Evolutionary conservation across 2,113 vertebrate species (phyloP).

Genomic region (Hirundichthys speculiger): DNA sequence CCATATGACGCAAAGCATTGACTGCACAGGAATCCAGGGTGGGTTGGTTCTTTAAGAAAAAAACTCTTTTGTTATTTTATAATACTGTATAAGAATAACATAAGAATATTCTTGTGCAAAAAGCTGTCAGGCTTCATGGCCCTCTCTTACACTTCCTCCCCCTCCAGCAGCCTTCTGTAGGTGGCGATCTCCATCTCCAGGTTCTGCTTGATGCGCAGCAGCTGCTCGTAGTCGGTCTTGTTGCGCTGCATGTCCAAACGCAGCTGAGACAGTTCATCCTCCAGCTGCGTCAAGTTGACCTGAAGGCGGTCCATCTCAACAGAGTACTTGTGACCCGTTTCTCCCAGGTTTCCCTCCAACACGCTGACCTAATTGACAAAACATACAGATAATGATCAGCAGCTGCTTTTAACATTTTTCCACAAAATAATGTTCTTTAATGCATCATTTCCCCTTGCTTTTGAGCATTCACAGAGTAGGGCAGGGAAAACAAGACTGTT

Average conservation of each 20-base stretch:
- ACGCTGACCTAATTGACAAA: slow-evolving; percentile 62
- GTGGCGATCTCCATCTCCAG: slow-evolving; percentile 86
- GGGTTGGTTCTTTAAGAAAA: too few species aligned
- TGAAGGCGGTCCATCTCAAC: slow-evolving; percentile 79
- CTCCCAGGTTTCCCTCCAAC: slow-evolving; percentile 79
- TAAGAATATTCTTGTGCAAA: background rate
- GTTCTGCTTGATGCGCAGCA: slow-evolving; percentile 83
- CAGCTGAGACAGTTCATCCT: slow-evolving; percentile 81
- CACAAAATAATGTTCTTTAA: too few species aligned
- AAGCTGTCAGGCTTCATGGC: too few species aligned
- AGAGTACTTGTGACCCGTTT: slow-evolving; percentile 76
- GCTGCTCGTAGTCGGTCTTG: slow-evolving; percentile 82
- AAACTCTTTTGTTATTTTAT: too few species aligned
- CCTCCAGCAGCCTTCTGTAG: slow-evolving; percentile 84
- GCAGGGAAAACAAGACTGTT: too few species aligned
- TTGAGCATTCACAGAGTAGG: too few species aligned
- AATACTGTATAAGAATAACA: background rate
- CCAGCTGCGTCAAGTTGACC: slow-evolving; percentile 70
- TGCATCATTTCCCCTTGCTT: too few species aligned
- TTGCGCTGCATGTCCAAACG: slow-evolving; percentile 81
- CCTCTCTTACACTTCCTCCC: slow-evolving; percentile 79
- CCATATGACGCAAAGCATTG: too few species aligned
- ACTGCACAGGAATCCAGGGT: too few species aligned
- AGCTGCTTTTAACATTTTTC: background rate
- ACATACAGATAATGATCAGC: background rate